Percentiles rank a stretch among this genome's conserved stretches.
Evolutionary conservation across 2,113 vertebrate genomes (phyloP).

Genomic region (Drymodes brunneopygia): DNA sequence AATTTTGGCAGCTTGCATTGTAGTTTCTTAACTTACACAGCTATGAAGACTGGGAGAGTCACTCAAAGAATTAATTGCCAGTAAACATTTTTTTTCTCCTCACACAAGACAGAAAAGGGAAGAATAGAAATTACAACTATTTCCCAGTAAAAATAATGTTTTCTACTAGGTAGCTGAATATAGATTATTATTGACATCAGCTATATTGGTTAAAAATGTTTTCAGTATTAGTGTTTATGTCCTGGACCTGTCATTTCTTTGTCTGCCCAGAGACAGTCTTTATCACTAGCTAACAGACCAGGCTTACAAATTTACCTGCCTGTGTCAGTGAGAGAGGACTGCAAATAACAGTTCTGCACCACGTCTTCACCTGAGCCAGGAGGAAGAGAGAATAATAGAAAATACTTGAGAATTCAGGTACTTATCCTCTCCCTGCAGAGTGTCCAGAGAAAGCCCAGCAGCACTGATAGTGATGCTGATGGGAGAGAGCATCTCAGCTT

Average conservation of each 20-base stretch:
- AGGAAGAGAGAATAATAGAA: conserved; percentile 35
- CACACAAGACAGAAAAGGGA: neutral
- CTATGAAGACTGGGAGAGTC: neutral
- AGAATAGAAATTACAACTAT: neutral
- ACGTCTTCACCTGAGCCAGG: neutral
- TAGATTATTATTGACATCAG: neutral
- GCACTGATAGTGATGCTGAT: neutral
- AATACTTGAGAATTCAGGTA: neutral
- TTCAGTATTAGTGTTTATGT: neutral
- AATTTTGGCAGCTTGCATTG: neutral
- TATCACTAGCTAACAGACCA: conserved; percentile 54
- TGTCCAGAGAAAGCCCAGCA: neutral
- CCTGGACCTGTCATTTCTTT: conserved; percentile 3
- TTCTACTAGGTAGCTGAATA: neutral
- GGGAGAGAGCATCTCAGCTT: neutral
- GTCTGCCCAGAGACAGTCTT: conserved; percentile 17
- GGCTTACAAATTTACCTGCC: conserved; percentile 31
- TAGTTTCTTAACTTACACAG: neutral
- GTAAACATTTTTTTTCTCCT: neutral
- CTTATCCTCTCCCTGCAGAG: neutral
- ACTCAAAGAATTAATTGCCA: neutral
- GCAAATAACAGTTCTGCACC: conserved; percentile 37
- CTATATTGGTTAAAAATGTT: neutral
- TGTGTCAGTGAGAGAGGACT: neutral
- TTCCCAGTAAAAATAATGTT: neutral